phyloP scores from a whole-genome alignment of 2,888 invertebrate genomes.

The Polydrusus cervinus region DNA sequence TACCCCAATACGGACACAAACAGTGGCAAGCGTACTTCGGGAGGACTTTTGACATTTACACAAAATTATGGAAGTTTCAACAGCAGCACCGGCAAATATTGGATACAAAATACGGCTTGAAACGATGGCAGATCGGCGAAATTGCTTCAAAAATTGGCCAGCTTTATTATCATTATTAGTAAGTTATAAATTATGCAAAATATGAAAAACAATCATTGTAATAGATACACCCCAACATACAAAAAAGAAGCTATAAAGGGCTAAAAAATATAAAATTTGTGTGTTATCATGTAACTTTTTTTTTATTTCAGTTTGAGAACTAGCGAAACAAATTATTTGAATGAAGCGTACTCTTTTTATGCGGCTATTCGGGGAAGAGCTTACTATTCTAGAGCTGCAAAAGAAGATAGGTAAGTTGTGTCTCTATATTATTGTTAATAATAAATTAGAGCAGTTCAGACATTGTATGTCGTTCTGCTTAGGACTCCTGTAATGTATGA shows the following conservation, averaged over 20 bases:
- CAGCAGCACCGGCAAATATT: slow-evolving; percentile 94
- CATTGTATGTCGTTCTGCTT: too few relatives aligned
- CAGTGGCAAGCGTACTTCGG: slow-evolving; percentile 99
- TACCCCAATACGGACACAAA: slow-evolving; percentile 97
- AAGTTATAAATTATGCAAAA: too few relatives aligned
- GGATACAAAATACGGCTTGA: slow-evolving; percentile 94
- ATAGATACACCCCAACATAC: too few relatives aligned
- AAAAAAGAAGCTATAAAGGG: too few relatives aligned
- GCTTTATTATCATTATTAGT: slow-evolving; percentile 99
- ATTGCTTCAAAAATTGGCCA: slow-evolving; percentile 99
- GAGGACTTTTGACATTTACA: slow-evolving; percentile 97
- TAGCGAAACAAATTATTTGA: slow-evolving; percentile 96
- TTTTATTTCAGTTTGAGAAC: slow-evolving; percentile 85
- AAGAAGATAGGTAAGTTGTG: slow-evolving; percentile 85
- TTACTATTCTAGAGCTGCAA: slow-evolving; percentile 94
- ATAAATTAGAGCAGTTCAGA: too few relatives aligned
- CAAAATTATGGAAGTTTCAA: slow-evolving; percentile 98
- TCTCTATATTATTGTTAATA: too few relatives aligned
- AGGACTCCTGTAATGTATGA: too few relatives aligned
- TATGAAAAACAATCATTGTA: too few relatives aligned
- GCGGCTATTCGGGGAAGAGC: slow-evolving; percentile 94
- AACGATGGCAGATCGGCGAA: slow-evolving; percentile 98
- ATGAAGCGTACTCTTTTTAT: slow-evolving; percentile 97
- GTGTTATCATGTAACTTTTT: not conserved
- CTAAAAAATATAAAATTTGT: too few relatives aligned